Evolutionary conservation across 2,888 invertebrate genomes (phyloP).

Genomic region (Pyrochroa serraticornis): DNA sequence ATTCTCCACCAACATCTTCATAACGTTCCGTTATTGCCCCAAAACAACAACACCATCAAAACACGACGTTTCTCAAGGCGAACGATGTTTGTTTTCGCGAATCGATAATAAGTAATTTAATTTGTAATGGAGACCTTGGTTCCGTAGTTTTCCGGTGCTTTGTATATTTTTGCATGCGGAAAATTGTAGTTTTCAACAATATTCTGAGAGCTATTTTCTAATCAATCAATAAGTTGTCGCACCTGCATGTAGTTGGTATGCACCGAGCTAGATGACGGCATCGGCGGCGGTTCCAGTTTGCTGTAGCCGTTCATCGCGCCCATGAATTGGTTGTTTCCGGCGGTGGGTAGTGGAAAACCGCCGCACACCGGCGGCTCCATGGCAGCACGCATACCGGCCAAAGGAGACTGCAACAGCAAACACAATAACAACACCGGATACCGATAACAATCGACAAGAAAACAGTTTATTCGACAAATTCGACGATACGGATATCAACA

Average conservation of each 20-base stretch:
- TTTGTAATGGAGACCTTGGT: neutral
- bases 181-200: constrained; percentile 8
- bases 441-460: neutral
- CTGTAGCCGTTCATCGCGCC: constrained; percentile 45
- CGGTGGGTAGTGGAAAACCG: constrained; percentile 42
- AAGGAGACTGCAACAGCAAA: constrained; percentile 43
- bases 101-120: constrained; percentile 13
- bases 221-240: constrained; percentile 26
- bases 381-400: constrained; percentile 43
- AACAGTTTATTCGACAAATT: neutral
- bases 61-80: neutral
- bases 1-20: neutral
- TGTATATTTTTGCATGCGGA: constrained; percentile 14
- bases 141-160: neutral
- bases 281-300: constrained; percentile 47
- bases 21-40: neutral
- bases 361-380: constrained; percentile 48
- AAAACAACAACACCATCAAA: no score
- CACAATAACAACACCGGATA: neutral
- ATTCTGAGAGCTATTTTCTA: constrained; percentile 10
- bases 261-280: constrained; percentile 38
- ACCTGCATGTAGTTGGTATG: constrained; percentile 50
- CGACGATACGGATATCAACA: neutral
- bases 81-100: constrained; percentile 1
- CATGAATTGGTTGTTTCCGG: constrained; percentile 47